Base-by-base conservation (phyloP, 2,797 vertebrate genomes). In the Sternarchorhynchus goeldii region DNA sequence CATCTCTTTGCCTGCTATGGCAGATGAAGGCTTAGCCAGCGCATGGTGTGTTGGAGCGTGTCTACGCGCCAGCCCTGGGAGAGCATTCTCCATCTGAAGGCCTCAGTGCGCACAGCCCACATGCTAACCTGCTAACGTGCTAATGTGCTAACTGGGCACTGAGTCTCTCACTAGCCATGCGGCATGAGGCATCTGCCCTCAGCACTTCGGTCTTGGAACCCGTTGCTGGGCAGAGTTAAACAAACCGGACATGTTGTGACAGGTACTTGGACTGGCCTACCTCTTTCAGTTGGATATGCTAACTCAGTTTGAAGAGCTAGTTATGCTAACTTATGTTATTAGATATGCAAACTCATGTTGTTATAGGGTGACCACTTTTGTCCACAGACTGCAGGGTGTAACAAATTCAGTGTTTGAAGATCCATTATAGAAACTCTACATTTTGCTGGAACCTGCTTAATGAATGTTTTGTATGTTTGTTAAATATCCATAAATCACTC, bases 21-120 rank as follows among this genome's bases (percentile, higher is more conserved):
- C 31, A 67, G 8, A 85, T 25, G 41, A 39, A 21, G 5, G 25
- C 34, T 58, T 2, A 21, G 55, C 32, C 57, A 58, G 58, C 14
- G 29, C 32, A 16, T 32, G 20, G 39, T 3, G 3, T 58, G 77
- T 81, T 32, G 83, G 76, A 64, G 86, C 81, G 65, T 86, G 87
- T 73, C 77, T 84, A 80, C 53, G 64, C 89, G 87, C 57, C 81
- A 86, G 84, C 32, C 58, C 85, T 73, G 64, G 85, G 78, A 73
- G 75, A 84, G 73, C 60, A 75, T 25, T 66, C 58, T 69, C 57
- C 2, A 36, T 82, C 80, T 86, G 62, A 68, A 73, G 69, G 68
- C 64, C 16, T 25, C 70, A 63, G 62, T 73, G 69, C 85, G 83
- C 86, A 62, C 57, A 77, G 71, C 64, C 67, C 69, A 31, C 53